Evolutionary conservation across 2,888 invertebrate species (phyloP), one percentile per base, ranked within the genome.

Genomic region (Polydrusus cervinus): DNA sequence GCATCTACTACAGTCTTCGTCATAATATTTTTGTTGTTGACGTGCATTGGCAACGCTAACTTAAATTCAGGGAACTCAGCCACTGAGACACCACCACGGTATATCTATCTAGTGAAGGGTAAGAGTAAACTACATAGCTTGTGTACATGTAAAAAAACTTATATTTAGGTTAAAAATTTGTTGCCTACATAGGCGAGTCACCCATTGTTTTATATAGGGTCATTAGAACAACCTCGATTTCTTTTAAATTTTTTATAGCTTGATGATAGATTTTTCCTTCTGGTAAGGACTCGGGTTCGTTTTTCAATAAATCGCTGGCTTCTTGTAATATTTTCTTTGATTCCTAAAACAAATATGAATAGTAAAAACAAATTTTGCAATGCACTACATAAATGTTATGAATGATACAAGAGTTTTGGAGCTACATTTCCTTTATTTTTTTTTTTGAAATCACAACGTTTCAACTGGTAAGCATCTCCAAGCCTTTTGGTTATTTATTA

Each of bases 191-290:
- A 20, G 75, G 71, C 8, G 70, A 60, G 34, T 74, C 71, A 13
- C 73, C 76, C 13, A 74, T 71, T 5, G 38, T 76, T 43, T 43
- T 65, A 38, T 76, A 61, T n/a, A 82, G 57, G n/a, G 81, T 80
- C 65, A 71, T 73, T 11, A 84, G 66, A 18, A 85, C 80, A 18
- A 80, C 73, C 38, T 92, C 91, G 84, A 93, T 89, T 78, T 92
- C 90, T 20, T 87, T 82, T 61, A 93, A 86, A 86, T 94, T 94
- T 80, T 89, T 87, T 81, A 88, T 88, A 0, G 94, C 94, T 84
- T 94, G 93, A 11, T 86, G 86, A 14, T 89, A 89, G 72, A 95
- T 89, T 82, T 92, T 91, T 1, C 95, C 95, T 83, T 95, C 95
- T 0, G 93, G 92, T 74, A 94, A 88, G 78, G 90, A 89, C 0